Evolutionary conservation across 1,140 invertebrate genomes (phyloP), one percentile per base, ranked within the genome.

Genomic region (Rhagoletis pomonella): DNA sequence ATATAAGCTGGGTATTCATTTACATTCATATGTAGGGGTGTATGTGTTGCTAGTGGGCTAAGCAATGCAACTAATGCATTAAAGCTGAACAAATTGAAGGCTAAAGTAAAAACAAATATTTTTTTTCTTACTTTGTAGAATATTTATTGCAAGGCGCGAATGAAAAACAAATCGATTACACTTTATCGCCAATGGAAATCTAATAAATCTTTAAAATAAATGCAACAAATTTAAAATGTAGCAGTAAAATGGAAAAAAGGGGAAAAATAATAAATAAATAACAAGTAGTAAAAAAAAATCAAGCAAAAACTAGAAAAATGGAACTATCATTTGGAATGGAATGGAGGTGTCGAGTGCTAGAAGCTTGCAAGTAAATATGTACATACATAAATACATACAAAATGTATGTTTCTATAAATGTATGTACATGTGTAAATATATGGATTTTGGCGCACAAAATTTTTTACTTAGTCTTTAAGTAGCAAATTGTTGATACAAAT

Each of bases 111-210:
- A 47, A 47, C 1, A 73, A 44, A 47, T 19, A 73, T 81, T 81
- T 81, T 42, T 58, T 29, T 19, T 58, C 17, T 50, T 29, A n/a
- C 44, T 19, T 50, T 10, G 47, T 58, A 6, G n/a, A 50, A 55
- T 81, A 81, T 81, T 81, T 81, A 81, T 81, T 81, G 73, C 19
- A 19, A 81, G 47, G 73, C 73, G 73, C 73, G 73, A 81, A 81
- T 81, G 73, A 81, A 81, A 81, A 81, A 81, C 73, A 81, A 81
- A 81, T 81, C 73, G 44, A 81, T 81, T 81, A 81, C 73, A 19
- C 47, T 81, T 50, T 81, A 81, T 81, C 73, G 73, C 50, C 47
- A 81, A 81, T 81, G 73, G 47, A 81, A 81, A 81, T 81, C 73
- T 55, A 81, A 81, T 81, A 81, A 81, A 81, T 81, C 73, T 81